Percentiles rank a stretch among this genome's conserved stretches.
These are phyloP conservation scores for Nycticebus coucang DNA, from an alignment of 2,113 vertebrate species.

Conservation along the genomic window DNA sequence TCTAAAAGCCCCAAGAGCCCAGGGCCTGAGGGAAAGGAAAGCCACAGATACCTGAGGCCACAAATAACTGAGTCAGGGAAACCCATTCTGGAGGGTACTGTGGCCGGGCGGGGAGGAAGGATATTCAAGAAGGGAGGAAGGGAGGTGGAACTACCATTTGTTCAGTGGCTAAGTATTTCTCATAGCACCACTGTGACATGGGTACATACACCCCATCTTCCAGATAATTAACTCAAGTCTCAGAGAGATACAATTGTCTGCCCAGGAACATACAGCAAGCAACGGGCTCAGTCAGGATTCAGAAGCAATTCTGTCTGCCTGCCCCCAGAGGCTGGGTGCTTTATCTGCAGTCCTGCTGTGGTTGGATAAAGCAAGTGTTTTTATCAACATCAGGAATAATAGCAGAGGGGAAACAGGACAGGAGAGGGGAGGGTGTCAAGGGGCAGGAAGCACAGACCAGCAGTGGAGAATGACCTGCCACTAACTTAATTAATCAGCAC, in stretches of 20 bases:
- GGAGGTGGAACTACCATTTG: not conserved
- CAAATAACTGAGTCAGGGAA: not conserved
- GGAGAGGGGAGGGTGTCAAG: not conserved
- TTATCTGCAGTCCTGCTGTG: not conserved
- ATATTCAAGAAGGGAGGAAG: not conserved
- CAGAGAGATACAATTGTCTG: not conserved
- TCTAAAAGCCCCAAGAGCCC: not conserved
- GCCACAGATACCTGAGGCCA: not conserved
- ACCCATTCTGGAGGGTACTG: not conserved
- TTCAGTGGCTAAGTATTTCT: not conserved
- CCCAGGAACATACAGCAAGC: not conserved
- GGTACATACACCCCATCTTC: not conserved
- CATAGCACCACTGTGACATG: not conserved
- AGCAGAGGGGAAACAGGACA: not conserved
- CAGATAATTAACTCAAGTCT: not conserved
- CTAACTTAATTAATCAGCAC: not conserved
- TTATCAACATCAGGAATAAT: not conserved
- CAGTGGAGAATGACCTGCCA: not conserved
- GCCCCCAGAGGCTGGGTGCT: not conserved
- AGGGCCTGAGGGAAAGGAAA: not conserved
- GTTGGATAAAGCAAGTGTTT: slow-evolving; percentile 20
- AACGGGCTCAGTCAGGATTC: not conserved
- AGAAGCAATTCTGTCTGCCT: not conserved
- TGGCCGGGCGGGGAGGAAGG: too few species aligned
- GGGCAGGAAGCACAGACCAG: not conserved